Evolutionary conservation across 2,797 vertebrate genomes (phyloP).

Genomic region (Neosilurus hyrtlii): DNA sequence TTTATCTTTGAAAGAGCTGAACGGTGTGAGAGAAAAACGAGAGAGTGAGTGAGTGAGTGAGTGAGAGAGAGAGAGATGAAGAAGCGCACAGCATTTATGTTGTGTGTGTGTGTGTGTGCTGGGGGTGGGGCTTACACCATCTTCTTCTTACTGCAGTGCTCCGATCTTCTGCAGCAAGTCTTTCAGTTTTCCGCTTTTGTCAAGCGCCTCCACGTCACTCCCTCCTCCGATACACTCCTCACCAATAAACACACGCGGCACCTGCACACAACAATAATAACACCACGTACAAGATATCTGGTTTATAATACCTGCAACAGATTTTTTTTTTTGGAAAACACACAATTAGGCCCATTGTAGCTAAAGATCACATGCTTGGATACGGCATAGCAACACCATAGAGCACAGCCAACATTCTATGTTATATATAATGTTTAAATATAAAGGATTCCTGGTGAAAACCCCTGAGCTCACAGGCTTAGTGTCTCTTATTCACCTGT

Average conservation of each 20-base stretch:
- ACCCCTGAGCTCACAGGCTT: no score
- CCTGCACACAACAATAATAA: constrained; percentile 62
- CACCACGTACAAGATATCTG: neutral
- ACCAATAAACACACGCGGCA: constrained; percentile 84
- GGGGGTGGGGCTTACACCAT: constrained; percentile 18
- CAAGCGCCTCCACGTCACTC: constrained; percentile 70
- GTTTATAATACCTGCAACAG: neutral
- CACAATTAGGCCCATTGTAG: no score
- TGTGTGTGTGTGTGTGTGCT: constrained; percentile 11
- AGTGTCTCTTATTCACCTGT: no score
- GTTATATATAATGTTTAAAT: no score
- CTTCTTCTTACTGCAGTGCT: constrained; percentile 69
- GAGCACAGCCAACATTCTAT: no score
- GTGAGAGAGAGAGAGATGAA: neutral
- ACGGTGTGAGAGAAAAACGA: neutral
- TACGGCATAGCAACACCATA: no score
- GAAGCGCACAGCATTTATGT: neutral
- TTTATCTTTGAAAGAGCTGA: constrained; percentile 7
- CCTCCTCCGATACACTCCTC: constrained; percentile 82
- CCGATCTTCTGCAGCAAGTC: constrained; percentile 72
- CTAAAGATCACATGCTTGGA: no score
- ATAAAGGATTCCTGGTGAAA: no score
- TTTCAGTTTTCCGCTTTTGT: constrained; percentile 72
- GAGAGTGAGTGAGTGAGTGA: neutral
- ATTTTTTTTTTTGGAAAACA: neutral